Conservation (phyloP, 2,113 vertebrate genomes). For the Climacteris rufus region DNA sequence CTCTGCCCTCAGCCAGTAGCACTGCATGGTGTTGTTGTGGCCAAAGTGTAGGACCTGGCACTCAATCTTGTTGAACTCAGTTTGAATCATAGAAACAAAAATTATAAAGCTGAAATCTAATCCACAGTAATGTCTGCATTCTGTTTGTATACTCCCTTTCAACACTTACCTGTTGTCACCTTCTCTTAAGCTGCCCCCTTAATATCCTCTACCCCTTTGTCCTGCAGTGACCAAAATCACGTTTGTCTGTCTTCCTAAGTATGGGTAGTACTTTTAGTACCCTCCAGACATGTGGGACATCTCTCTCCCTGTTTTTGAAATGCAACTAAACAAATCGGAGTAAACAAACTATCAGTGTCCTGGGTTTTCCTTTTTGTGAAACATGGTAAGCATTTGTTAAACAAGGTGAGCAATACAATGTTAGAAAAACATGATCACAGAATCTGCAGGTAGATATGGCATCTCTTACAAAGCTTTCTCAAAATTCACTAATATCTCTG, state of each 20-base stretch:
- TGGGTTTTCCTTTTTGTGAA: background rate
- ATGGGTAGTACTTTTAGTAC: background rate
- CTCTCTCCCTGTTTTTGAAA: background rate
- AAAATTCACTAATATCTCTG: background rate
- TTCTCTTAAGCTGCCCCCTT: background rate
- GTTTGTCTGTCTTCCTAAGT: background rate
- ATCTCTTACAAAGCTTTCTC: background rate
- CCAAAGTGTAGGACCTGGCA: background rate
- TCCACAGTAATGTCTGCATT: background rate
- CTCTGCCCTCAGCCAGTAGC: rapidly evolving
- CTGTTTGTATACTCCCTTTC: background rate
- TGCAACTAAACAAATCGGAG: background rate
- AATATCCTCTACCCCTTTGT: background rate
- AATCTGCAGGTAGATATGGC: background rate
- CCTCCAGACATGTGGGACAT: background rate
- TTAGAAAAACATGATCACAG: background rate
- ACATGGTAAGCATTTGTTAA: background rate
- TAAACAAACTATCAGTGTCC: background rate
- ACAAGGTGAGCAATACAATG: background rate
- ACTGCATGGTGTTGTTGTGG: background rate
- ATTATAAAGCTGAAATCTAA: background rate
- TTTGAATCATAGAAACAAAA: background rate
- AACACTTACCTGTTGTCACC: background rate
- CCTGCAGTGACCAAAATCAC: background rate
- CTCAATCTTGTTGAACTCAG: background rate